Evolutionary conservation across 2,113 vertebrate species (phyloP), one percentile per base, ranked within the genome.

Genomic region (Atrichornis clamosus): DNA sequence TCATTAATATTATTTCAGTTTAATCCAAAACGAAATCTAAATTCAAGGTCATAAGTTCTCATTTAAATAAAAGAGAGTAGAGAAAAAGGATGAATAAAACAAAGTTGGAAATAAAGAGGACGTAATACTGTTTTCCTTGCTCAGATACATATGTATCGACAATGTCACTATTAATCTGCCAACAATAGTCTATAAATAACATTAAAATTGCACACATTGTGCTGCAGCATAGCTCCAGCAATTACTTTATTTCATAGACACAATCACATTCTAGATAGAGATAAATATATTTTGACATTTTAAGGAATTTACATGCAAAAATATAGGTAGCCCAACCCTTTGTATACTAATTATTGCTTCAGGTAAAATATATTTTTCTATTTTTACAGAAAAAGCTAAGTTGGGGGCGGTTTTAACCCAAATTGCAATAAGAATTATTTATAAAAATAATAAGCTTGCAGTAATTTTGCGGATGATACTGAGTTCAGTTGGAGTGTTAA

Each of bases 401-500:
- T 44, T 60, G 26, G 4, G 7, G 12, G 7, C n/a, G 2, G 1
- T 0, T 15, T 47, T 12, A 30, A 47, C 35, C 28, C 6, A 56
- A n/a, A 59, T 22, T 72, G 1, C 21, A 68, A 64, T 37, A 52
- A 5, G 1, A 65, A n/a, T 19, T 83, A 28, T 37, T 65, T 83
- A 7, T 24, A 39, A 76, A 76, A 9, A 56, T 21, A 2, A 2
- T 59, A 46, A 53, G 9, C 23, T 60, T 52, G 10, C 8, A 37
- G 33, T 74, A 44, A 52, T 67, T 89, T 73, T 81, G 23, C 19
- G 52, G 10, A 26, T 24, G 19, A 50, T 15, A 44, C 8, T 0
- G 0, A n/a, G 5, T 52, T 74, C n/a, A 39, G 2, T 28, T 59
- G 27, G 15, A 13, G 3, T 28, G 10, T 33, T 39, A n/a, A n/a